Conservation (phyloP, 1,140 invertebrate species). For the Lucilia cuprina region DNA sequence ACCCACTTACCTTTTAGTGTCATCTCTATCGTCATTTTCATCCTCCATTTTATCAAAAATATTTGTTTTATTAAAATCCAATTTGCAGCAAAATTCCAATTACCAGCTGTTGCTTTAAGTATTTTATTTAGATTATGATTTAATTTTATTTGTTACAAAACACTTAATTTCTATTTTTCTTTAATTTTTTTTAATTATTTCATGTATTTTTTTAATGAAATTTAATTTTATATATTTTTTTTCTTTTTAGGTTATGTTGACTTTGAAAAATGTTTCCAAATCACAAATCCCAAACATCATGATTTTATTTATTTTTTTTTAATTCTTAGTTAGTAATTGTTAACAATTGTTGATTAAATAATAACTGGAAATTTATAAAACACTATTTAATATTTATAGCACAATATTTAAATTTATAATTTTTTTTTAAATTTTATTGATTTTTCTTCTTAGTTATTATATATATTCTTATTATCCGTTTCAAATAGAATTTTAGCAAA, state of each 20-base stretch:
- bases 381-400: too few relatives aligned
- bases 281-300: constrained; percentile 25
- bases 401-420: background rate
- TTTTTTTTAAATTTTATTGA: background rate
- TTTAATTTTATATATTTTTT: constrained; percentile 5
- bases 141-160: background rate
- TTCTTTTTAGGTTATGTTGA: constrained; percentile 37
- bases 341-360: background rate
- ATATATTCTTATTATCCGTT: constrained; percentile 11
- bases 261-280: constrained; percentile 37
- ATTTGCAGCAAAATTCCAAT: background rate
- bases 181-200: constrained; percentile 1
- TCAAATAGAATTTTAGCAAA: constrained; percentile 2
- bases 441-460: background rate
- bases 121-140: background rate
- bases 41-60: constrained; percentile 66
- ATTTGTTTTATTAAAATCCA: constrained; percentile 47
- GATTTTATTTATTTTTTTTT: background rate
- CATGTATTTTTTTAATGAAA: constrained; percentile 23
- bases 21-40: constrained; percentile 73
- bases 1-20: constrained; percentile 70
- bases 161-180: constrained; percentile 12
- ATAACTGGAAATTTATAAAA: background rate
- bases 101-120: background rate
- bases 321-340: background rate